A percentile compares a stretch with the other conserved stretches of the same genome.
Conservation (phyloP, 2,113 vertebrate species). For the Poeciliopsis turrubarensis region DNA sequence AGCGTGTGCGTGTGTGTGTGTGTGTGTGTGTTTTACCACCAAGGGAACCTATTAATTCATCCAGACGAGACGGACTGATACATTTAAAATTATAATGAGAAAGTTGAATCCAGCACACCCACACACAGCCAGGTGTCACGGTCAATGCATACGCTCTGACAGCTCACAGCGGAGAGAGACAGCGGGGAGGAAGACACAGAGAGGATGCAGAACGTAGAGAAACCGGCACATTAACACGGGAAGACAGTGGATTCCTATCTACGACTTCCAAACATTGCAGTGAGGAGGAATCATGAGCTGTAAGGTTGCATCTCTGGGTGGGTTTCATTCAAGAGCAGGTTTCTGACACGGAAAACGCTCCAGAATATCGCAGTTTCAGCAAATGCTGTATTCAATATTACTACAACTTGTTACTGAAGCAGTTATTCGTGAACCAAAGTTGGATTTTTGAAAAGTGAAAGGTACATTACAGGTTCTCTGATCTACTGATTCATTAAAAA, state of each 20-base stretch:
- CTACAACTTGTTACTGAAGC: not conserved
- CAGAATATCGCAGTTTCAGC: not conserved
- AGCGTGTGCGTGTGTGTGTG: conserved; percentile 1
- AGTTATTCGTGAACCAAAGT: not conserved
- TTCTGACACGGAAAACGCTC: not conserved
- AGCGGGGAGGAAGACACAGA: not conserved
- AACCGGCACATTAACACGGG: not conserved
- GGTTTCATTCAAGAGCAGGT: not conserved
- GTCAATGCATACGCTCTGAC: conserved; percentile 33
- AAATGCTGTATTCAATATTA: not conserved
- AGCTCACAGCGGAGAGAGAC: conserved; percentile 33
- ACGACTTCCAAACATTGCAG: not conserved
- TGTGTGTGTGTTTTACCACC: conserved; percentile 39
- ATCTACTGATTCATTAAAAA: too few species aligned
- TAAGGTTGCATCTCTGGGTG: not conserved
- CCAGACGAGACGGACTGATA: conserved; percentile 57
- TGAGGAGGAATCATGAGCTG: not conserved
- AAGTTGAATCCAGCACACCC: conserved; percentile 28
- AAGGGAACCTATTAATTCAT: conserved; percentile 58
- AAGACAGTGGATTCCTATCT: conserved; percentile 6
- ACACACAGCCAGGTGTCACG: conserved; percentile 9
- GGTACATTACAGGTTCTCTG: not conserved
- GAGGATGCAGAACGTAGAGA: not conserved
- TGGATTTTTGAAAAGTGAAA: not conserved
- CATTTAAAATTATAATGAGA: conserved; percentile 61